These are phyloP conservation scores for Pissodes strobi DNA, from an alignment of 1,140 invertebrate genomes.

Conservation along the genomic window DNA sequence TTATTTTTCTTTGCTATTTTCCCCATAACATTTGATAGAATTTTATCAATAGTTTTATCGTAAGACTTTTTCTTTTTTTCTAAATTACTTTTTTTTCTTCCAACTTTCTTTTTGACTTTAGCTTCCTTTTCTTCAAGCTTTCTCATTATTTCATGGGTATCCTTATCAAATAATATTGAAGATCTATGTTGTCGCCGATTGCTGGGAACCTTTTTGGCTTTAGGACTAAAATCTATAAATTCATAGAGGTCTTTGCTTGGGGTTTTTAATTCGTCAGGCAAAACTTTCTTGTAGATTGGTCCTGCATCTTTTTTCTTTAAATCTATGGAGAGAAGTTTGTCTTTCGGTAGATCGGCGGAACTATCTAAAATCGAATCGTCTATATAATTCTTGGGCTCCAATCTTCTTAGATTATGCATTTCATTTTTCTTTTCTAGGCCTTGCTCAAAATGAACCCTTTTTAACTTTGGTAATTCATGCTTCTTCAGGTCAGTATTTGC, in stretches of 20 bases:
- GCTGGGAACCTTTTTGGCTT: not conserved
- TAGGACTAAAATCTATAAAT: conserved; percentile 27
- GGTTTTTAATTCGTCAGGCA: conserved; percentile 6
- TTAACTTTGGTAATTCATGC: no score
- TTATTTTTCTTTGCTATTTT: conserved; percentile 22
- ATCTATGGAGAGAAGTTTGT: no score
- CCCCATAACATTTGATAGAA: conserved; percentile 7
- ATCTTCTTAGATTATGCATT: not conserved
- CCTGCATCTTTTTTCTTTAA: not conserved
- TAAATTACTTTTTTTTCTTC: not conserved
- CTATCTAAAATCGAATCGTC: conserved; percentile 3
- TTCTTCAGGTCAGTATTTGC: no score
- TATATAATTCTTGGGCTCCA: conserved; percentile 7
- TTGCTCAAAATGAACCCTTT: no score
- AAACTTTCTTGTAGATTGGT: conserved; percentile 14
- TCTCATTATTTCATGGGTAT: conserved; percentile 13
- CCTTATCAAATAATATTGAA: conserved; percentile 31
- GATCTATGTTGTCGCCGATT: not conserved
- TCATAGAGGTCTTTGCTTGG: conserved; percentile 19
- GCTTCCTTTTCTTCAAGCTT: conserved; percentile 21
- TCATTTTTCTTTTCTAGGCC: no score
- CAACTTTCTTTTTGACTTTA: conserved; percentile 18
- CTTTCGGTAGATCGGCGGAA: not conserved
- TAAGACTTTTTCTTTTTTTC: not conserved
- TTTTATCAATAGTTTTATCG: conserved; percentile 9